Base-by-base conservation (phyloP, 1,140 invertebrate species). In the Belonocnema kinseyi region DNA sequence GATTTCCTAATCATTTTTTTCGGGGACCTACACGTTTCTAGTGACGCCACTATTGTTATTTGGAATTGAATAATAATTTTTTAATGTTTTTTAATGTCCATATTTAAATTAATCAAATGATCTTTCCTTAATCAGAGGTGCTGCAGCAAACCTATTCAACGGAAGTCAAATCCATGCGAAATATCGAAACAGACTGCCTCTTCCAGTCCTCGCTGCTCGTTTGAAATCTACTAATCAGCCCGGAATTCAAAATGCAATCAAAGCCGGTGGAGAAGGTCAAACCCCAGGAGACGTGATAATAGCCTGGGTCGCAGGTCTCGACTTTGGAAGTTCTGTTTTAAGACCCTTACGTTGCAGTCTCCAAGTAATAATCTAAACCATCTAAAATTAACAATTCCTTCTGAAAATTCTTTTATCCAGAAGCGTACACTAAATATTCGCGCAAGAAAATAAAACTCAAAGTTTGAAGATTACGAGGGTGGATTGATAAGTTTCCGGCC, bases 231-330 rank as follows among this genome's bases (percentile, higher is more conserved):
- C 77, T 71, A 83, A 78, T 76, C 50, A 79, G 58, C 70, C 73
- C 52, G 53, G 74, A 11, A 58, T 33, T 40, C 51, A 72, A 13
- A 72, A 85, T 3, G 80, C 86, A 8, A 74, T 75, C 13, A 66
- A 81, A 19, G 76, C 77, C 3, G 75, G 75, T 19, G 81, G 80
- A 17, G 80, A 87, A 12, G 77, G 56, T 61, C 82, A 75, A 21
- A 74, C 74, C 0, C 78, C 85, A n/a, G 85, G 85, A 3, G 84
- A 90, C 40, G 75, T 89, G 21, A 85, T 91, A 33, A 88, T 91
- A 13, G 85, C 85, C 17, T 91, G 90, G 90, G 79, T 91, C 16
- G 90, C 89, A 13, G 90, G 90, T 76, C 66, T 91, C 40, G 89
- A 91, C 70, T 78, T 90, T 19, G 85, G 87, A 5, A 86, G 83